These are phyloP conservation scores for Zophobas atratus DNA, from an alignment of 1,140 invertebrate genomes.

Conservation along the genomic window DNA sequence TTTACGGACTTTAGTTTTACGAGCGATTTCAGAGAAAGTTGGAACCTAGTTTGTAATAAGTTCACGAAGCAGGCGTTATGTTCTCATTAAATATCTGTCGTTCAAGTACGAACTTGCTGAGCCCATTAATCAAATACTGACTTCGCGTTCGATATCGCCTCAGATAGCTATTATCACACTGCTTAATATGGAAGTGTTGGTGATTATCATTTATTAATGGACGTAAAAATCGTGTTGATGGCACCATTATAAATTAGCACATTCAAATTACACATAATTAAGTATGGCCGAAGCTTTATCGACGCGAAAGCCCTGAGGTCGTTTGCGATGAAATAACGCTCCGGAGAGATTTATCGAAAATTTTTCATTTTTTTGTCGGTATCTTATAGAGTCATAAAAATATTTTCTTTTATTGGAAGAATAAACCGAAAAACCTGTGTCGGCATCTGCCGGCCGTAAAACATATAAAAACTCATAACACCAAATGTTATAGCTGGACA, in stretches of 20 bases:
- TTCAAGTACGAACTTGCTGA: conserved; percentile 37
- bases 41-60: conserved; percentile 29
- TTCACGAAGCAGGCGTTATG: conserved; percentile 30
- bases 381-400: neutral
- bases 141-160: conserved; percentile 34
- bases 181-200: conserved; percentile 40
- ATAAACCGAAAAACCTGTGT: neutral
- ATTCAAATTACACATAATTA: conserved; percentile 16
- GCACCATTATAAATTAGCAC: conserved; percentile 20
- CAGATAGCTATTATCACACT: conserved; percentile 34
- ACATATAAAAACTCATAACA: neutral
- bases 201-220: conserved; percentile 40
- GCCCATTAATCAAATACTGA: conserved; percentile 43
- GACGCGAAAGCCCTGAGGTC: neutral
- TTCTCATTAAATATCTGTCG: conserved; percentile 43
- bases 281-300: neutral
- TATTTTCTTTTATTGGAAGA: neutral
- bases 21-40: conserved; percentile 1
- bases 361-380: neutral
- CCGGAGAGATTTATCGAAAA: neutral
- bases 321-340: neutral
- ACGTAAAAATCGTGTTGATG: conserved; percentile 26
- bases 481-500: neutral
- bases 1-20: conserved; percentile 10
- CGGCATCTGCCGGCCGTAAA: neutral